These are phyloP conservation scores for Drosophila mayri DNA, from an alignment of 1,140 invertebrate species.

Conservation along the genomic window DNA sequence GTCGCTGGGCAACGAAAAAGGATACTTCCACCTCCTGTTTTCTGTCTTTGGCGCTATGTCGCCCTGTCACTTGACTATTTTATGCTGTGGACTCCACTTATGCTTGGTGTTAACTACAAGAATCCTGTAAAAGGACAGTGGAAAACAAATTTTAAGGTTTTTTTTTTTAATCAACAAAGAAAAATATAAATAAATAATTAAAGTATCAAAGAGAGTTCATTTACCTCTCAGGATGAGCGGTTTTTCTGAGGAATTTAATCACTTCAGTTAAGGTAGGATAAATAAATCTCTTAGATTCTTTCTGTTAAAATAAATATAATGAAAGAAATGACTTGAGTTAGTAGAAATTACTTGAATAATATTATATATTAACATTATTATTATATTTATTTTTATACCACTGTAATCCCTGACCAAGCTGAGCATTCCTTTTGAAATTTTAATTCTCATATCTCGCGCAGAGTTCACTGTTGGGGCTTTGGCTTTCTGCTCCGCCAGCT, in stretches of 20 bases:
- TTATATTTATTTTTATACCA: background rate
- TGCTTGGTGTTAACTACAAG: conserved; percentile 30
- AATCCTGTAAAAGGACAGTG: conserved; percentile 17
- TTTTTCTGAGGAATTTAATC: too few species aligned
- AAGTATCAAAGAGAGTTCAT: too few species aligned
- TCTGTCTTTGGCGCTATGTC: conserved; percentile 18
- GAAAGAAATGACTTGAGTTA: too few species aligned
- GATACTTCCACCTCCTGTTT: conserved; percentile 6
- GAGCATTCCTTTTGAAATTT: conserved; percentile 27
- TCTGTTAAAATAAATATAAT: background rate
- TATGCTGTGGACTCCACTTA: conserved; percentile 27
- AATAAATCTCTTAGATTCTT: too few species aligned
- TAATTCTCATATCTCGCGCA: conserved; percentile 16
- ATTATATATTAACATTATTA: background rate
- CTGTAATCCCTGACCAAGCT: conserved; percentile 7
- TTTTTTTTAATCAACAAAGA: too few species aligned
- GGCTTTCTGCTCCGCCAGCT: conserved; percentile 30
- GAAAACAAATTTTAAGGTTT: background rate
- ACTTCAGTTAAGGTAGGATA: too few species aligned
- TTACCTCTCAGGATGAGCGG: too few species aligned
- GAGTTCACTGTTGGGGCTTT: conserved; percentile 20
- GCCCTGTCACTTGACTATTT: conserved; percentile 36
- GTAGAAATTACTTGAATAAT: too few species aligned
- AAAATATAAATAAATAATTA: background rate
- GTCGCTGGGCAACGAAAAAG: conserved; percentile 22